Percentiles rank a stretch among this genome's conserved stretches.
Conservation (phyloP, 1,140 invertebrate species). For the Hycleus phaleratus region DNA sequence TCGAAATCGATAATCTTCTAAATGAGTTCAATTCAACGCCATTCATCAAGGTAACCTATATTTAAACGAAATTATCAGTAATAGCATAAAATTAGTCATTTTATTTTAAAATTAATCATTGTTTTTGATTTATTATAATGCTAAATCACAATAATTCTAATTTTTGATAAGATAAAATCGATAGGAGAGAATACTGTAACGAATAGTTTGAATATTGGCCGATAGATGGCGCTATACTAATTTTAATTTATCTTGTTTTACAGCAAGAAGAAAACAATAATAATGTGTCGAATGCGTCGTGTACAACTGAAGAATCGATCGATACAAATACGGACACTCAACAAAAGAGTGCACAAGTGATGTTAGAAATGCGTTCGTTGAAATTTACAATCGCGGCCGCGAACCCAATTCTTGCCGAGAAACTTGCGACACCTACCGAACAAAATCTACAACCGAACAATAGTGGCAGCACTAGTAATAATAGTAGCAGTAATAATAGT, state of each 20-base stretch:
- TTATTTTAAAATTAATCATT: too few species aligned
- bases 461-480: constrained; percentile 2
- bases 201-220: neutral
- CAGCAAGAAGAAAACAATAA: constrained; percentile 42
- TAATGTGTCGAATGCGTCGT: constrained; percentile 29
- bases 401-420: constrained; percentile 68
- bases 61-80: neutral
- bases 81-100: too few species aligned
- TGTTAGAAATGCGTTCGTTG: constrained; percentile 42
- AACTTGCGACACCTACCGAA: constrained; percentile 49
- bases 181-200: neutral
- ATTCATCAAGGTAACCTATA: constrained; percentile 43
- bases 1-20: constrained; percentile 48
- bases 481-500: constrained; percentile 1
- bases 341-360: constrained; percentile 41
- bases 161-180: too few species aligned
- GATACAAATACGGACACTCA: constrained; percentile 24
- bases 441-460: constrained; percentile 28
- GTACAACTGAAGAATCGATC: constrained; percentile 19
- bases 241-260: constrained; percentile 10
- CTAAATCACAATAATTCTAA: too few species aligned
- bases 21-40: constrained; percentile 45
- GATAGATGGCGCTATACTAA: constrained; percentile 3
- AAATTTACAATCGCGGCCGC: constrained; percentile 74
- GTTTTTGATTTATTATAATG: too few species aligned